Evolutionary conservation across 2,888 invertebrate genomes (phyloP), one percentile per base, ranked within the genome.

Genomic region (Lithodes maja): DNA sequence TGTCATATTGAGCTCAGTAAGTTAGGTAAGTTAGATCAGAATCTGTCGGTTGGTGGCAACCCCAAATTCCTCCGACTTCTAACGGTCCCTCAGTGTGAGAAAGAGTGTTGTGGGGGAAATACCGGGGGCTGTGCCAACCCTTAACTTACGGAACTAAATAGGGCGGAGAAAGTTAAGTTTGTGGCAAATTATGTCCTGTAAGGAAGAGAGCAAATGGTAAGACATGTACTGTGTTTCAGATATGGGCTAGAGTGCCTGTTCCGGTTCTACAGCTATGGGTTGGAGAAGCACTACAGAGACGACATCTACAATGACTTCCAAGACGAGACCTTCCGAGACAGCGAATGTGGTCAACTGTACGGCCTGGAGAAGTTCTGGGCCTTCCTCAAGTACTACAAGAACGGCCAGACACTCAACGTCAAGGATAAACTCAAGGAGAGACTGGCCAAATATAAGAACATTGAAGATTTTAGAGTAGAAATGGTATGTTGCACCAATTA

Each of bases 301-400:
- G 97, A 98, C 92, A 94, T 99, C 71, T 99, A 98, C 94, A 96
- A 97, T 94, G 98, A 99, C 94, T 99, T 99, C 95, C 98, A 99
- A 95, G 95, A 95, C 86, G 98, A 99, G 94, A 98, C 98, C 0
- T 95, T 98, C 78, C 95, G 95, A 92, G 99, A 99, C 94, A 97
- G 97, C 93, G 97, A 98, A 94, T 96, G 95, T 93, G 97, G 98
- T 94, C 98, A 99, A 94, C 95, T 99, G 84, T 99, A 99, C 94
- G 99, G 99, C 53, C 94, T 99, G 92, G 99, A 99, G 94, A 99
- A 99, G 94, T 99, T 99, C 94, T 99, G 99, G 98, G 99, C 99
- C 80, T 99, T 99, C 95, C 95, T 98, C 89, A 99, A 99, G 94
- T 99, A 99, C 95, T 99, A 97, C 94, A 97, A 97, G 94, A 96